These are phyloP conservation scores for Drosophila asahinai DNA, from an alignment of 1,140 invertebrate species.

Conservation along the genomic window DNA sequence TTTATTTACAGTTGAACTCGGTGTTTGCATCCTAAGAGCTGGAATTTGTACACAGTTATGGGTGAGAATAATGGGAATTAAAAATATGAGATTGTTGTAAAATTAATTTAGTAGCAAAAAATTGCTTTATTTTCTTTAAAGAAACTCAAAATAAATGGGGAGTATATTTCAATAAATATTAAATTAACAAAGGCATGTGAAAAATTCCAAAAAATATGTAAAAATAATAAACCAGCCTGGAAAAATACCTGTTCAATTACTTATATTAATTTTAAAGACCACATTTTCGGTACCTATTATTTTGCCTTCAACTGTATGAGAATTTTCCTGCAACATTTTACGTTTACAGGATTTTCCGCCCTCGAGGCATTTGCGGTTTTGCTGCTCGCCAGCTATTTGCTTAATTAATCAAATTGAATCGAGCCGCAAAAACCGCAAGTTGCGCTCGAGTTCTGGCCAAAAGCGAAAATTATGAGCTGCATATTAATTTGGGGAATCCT, in stretches of 20 bases:
- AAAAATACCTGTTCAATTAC: too few relatives aligned
- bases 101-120: too few relatives aligned
- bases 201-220: too few relatives aligned
- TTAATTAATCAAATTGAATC: conserved; percentile 64
- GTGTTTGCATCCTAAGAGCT: conserved; percentile 35
- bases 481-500: conserved; percentile 42
- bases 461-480: conserved; percentile 50
- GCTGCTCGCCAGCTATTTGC: conserved; percentile 36
- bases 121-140: too few relatives aligned
- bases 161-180: too few relatives aligned
- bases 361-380: conserved; percentile 27
- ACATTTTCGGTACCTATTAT: not conserved
- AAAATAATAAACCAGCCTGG: too few relatives aligned
- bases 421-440: conserved; percentile 54
- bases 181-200: too few relatives aligned
- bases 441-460: conserved; percentile 38
- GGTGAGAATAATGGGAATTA: not conserved
- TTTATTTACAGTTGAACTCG: conserved; percentile 47
- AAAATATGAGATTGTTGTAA: too few relatives aligned
- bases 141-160: too few relatives aligned
- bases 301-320: not conserved
- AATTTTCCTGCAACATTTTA: conserved; percentile 25
- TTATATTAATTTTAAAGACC: too few relatives aligned
- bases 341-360: not conserved
- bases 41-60: conserved; percentile 6